Percentiles rank a stretch among this genome's conserved stretches.
These are phyloP conservation scores for Wasmannia auropunctata DNA, from an alignment of 1,140 invertebrate genomes.

Conservation along the genomic window DNA sequence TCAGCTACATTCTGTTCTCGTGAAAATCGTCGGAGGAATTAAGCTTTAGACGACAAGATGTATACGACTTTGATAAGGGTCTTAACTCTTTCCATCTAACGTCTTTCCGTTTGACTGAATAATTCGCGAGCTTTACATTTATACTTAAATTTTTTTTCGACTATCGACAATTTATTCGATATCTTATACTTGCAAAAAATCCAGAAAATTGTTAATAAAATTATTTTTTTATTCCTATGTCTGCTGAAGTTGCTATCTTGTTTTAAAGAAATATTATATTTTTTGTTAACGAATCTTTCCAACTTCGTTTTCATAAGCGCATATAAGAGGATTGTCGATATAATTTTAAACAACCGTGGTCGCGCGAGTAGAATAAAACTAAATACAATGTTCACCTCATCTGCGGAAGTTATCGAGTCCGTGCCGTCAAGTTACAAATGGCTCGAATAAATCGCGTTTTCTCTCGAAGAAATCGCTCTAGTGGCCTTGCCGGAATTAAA, in stretches of 20 bases:
- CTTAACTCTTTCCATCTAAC: no score
- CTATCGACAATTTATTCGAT: background rate
- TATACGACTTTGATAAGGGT: background rate
- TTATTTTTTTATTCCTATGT: background rate
- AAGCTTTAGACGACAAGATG: background rate
- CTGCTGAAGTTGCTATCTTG: background rate
- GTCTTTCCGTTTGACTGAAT: background rate
- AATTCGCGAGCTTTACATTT: background rate
- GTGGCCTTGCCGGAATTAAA: conserved; percentile 56
- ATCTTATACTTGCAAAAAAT: background rate
- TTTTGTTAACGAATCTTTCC: background rate
- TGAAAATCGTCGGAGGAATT: background rate
- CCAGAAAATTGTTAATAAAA: background rate
- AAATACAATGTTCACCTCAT: conserved; percentile 35
- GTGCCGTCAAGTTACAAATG: conserved; percentile 36
- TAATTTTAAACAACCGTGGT: conserved; percentile 8
- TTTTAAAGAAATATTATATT: no score
- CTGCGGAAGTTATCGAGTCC: conserved; percentile 43
- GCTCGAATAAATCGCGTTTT: conserved; percentile 49
- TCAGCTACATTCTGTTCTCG: background rate
- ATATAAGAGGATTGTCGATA: conserved; percentile 14
- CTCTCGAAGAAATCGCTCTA: conserved; percentile 48
- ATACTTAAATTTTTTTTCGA: background rate
- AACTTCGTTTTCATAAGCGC: background rate
- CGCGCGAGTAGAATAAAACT: conserved; percentile 1